Evolutionary conservation across 2,113 vertebrate genomes (phyloP).

Genomic region (Elachura formosa): DNA sequence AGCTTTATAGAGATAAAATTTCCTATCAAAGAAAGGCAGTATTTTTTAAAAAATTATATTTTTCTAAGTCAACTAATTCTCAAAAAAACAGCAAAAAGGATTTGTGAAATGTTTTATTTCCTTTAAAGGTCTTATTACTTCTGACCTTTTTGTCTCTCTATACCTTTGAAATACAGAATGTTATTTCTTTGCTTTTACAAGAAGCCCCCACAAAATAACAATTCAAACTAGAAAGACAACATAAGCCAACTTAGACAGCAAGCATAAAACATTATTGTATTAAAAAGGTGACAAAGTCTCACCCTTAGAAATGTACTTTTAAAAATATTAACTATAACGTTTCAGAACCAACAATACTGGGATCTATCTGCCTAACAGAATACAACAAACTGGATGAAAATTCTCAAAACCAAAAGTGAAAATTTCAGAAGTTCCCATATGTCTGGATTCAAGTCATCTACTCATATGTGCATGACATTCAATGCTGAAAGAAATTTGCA

Average conservation of each 20-base stretch:
- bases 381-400: background rate
- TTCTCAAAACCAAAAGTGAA: background rate
- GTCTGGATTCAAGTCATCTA: background rate
- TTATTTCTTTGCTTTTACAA: background rate
- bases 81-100: background rate
- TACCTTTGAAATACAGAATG: background rate
- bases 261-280: background rate
- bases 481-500: background rate
- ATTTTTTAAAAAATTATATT: background rate
- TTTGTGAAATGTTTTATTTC: background rate
- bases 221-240: background rate
- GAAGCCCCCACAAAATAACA: background rate
- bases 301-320: background rate
- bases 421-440: background rate
- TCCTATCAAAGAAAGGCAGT: background rate
- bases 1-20: background rate
- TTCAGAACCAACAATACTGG: background rate
- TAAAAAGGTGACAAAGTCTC: background rate
- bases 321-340: background rate
- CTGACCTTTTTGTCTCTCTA: background rate
- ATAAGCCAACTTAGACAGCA: background rate
- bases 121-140: background rate
- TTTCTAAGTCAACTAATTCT: background rate
- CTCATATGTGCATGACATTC: background rate
- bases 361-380: background rate